Evolutionary conservation across 37 sponge, comb jelly and placozoan genomes (phyloP).

Genomic region (Chondrilla cf. caribensis): DNA sequence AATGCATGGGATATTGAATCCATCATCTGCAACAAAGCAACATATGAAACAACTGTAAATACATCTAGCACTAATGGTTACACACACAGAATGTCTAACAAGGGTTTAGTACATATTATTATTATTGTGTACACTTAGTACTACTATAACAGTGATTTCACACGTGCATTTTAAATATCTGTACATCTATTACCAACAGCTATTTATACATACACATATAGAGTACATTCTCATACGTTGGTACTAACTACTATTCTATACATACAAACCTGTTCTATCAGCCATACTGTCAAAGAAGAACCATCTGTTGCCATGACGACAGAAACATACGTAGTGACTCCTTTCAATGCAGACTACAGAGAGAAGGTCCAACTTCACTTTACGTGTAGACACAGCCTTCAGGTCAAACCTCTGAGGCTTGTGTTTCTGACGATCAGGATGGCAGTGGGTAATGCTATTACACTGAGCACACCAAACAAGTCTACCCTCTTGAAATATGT

Average conservation of each 20-base stretch:
- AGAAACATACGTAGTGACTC: conserved; percentile 74
- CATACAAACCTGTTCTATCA: conserved; percentile 42
- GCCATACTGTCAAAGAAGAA: conserved; percentile 81
- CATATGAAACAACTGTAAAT: not conserved
- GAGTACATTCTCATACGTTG: too few relatives aligned
- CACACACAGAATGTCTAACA: too few relatives aligned
- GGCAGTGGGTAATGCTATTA: not conserved
- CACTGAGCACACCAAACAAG: too few relatives aligned
- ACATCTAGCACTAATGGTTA: too few relatives aligned
- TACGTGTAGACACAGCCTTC: not conserved
- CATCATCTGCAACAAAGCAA: conserved; percentile 14
- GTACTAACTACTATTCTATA: not conserved
- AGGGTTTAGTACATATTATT: not conserved
- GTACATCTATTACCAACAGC: not conserved
- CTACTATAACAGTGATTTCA: too few relatives aligned
- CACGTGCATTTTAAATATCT: not conserved
- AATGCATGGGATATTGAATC: conserved; percentile 55
- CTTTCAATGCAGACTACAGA: conserved; percentile 67
- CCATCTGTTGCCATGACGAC: conserved; percentile 36
- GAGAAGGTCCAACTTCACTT: conserved; percentile 21
- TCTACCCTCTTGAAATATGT: too few relatives aligned
- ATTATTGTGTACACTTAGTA: not conserved
- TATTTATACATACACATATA: not conserved
- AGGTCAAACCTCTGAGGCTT: not conserved
- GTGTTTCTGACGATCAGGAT: not conserved